A percentile compares a stretch with the other conserved stretches of the same genome.
phyloP scores from a whole-genome alignment of 2,797 vertebrate species.

The Hemitrygon akajei region DNA sequence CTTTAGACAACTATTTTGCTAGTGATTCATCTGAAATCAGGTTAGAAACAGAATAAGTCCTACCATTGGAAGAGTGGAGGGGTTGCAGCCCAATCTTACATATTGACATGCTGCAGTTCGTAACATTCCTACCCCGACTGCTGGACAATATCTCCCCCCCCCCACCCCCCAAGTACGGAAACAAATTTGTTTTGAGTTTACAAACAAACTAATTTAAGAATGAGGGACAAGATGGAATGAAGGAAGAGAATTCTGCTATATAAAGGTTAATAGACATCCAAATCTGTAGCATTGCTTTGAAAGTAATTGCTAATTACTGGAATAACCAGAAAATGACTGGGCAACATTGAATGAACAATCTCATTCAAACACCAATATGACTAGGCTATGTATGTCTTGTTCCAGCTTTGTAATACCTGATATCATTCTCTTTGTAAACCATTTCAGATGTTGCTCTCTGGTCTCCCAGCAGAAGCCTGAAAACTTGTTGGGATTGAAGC shows the following conservation, averaged over 20 bases:
- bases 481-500: slow-evolving; percentile 71
- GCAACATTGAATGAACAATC: neutral
- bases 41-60: too few species aligned
- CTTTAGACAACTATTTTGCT: neutral
- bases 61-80: too few species aligned
- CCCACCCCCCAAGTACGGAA: too few species aligned
- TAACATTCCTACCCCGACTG: too few species aligned
- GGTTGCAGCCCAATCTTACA: too few species aligned
- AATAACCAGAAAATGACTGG: neutral
- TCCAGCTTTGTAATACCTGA: slow-evolving; percentile 63
- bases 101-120: too few species aligned
- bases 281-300: neutral
- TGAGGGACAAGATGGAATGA: neutral
- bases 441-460: slow-evolving; percentile 52
- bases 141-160: too few species aligned
- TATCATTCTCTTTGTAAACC: slow-evolving; percentile 75
- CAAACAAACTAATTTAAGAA: neutral
- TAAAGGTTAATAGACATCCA: neutral
- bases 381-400: neutral
- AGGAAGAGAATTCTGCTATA: neutral
- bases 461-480: slow-evolving; percentile 57
- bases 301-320: neutral
- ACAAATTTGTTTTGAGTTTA: neutral
- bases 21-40: neutral
- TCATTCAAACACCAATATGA: too few species aligned